Conservation (phyloP, 2,797 vertebrate species). For the Heliangelus exortis region DNA sequence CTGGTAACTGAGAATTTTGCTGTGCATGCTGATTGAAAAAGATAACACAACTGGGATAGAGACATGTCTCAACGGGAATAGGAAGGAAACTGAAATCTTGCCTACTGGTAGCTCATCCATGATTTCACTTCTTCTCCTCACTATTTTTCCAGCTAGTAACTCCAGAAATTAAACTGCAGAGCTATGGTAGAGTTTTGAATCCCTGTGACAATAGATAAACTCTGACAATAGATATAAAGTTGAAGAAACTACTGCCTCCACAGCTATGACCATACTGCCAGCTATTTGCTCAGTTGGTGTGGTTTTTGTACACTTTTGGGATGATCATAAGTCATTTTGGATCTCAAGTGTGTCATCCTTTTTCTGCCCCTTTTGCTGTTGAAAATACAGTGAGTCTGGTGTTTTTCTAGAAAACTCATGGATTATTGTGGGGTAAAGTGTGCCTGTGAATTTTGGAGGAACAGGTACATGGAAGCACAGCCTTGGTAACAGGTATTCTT, state of each 20-base stretch:
- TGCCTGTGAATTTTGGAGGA: not conserved
- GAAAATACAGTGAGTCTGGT: not conserved
- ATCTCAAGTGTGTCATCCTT: accelerated
- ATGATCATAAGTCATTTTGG: not conserved
- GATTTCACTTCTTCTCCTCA: not conserved
- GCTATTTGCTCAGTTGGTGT: not conserved
- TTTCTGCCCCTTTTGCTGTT: not conserved
- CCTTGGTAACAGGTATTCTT: not conserved
- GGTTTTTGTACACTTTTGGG: not conserved
- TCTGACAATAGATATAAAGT: not conserved
- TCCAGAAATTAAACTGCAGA: not conserved
- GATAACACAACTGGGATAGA: not conserved
- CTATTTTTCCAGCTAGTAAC: not conserved
- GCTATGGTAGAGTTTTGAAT: not conserved
- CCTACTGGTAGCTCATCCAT: not conserved
- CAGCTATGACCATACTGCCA: not conserved
- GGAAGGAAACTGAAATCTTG: not conserved
- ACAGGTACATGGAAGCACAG: not conserved
- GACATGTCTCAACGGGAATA: not conserved
- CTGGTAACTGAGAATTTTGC: constrained; percentile 22
- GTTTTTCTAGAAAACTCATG: not conserved
- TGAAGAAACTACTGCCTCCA: not conserved
- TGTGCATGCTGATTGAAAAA: constrained; percentile 12
- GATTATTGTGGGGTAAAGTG: not conserved
- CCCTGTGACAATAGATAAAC: not conserved